Evolutionary conservation across 2,113 vertebrate genomes (phyloP).

Genomic region (Cochlearius cochlearius): DNA sequence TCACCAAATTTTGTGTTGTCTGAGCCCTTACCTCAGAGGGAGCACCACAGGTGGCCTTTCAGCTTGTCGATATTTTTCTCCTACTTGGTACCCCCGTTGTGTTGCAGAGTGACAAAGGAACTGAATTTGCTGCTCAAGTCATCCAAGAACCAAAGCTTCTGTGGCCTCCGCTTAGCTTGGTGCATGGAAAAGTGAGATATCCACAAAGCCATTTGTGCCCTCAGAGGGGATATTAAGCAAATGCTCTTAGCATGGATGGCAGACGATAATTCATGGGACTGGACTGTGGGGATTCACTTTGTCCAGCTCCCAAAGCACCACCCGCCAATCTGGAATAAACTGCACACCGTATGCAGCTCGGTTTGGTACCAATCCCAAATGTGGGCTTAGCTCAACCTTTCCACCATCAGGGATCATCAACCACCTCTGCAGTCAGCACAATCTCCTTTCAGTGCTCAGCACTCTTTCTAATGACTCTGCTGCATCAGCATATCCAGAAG

Average conservation of each 20-base stretch:
- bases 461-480: neutral
- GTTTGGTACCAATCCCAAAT: accelerated
- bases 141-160: neutral
- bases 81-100: neutral
- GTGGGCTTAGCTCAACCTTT: neutral
- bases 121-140: neutral
- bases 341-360: accelerated
- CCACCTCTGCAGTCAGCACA: neutral
- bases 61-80: neutral
- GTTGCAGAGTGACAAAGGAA: neutral
- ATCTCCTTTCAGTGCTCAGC: neutral
- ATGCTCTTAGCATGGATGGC: neutral
- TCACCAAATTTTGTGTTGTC: neutral
- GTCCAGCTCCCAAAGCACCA: neutral
- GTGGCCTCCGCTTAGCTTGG: neutral
- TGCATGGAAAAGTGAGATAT: neutral
- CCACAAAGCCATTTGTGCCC: neutral
- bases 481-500: neutral
- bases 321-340: neutral
- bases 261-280: neutral
- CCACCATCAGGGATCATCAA: neutral
- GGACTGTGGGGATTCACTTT: neutral
- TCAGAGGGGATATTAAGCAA: neutral
- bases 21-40: neutral
- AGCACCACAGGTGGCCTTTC: neutral